Conservation (phyloP, 2,888 invertebrate genomes). For the Apamea crenata region DNA sequence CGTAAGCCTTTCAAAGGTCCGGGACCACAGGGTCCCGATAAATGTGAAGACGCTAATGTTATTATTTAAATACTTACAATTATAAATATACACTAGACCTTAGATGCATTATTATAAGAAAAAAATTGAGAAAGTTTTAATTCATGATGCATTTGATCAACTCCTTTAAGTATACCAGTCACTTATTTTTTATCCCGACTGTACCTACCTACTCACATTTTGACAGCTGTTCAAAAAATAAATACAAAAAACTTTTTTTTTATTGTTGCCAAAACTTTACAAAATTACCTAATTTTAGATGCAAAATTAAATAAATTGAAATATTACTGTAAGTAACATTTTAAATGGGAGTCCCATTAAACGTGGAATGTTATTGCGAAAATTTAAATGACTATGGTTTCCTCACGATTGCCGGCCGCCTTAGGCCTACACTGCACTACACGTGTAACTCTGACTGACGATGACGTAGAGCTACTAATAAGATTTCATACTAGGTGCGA, state of each 20-base stretch:
- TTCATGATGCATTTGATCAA: background rate
- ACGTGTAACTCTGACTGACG: slow-evolving; percentile 26
- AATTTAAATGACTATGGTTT: background rate
- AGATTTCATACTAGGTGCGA: slow-evolving; percentile 10
- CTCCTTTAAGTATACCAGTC: fast-evolving
- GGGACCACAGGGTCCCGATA: no score
- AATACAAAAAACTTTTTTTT: background rate
- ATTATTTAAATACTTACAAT: background rate
- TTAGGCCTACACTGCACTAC: slow-evolving; percentile 36
- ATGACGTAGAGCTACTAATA: slow-evolving; percentile 19
- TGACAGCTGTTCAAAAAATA: background rate
- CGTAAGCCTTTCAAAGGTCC: no score
- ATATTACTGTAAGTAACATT: background rate
- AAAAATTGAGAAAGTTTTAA: background rate
- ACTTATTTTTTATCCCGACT: background rate
- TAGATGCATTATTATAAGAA: background rate
- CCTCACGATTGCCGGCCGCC: background rate
- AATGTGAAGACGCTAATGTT: no score
- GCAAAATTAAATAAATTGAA: background rate
- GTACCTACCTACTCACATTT: background rate
- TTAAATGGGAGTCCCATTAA: background rate
- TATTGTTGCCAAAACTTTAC: background rate
- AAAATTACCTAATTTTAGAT: background rate
- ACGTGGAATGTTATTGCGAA: background rate
- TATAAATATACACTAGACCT: background rate